phyloP scores from a whole-genome alignment of 2,113 vertebrate species.

The Centropristis striata region DNA sequence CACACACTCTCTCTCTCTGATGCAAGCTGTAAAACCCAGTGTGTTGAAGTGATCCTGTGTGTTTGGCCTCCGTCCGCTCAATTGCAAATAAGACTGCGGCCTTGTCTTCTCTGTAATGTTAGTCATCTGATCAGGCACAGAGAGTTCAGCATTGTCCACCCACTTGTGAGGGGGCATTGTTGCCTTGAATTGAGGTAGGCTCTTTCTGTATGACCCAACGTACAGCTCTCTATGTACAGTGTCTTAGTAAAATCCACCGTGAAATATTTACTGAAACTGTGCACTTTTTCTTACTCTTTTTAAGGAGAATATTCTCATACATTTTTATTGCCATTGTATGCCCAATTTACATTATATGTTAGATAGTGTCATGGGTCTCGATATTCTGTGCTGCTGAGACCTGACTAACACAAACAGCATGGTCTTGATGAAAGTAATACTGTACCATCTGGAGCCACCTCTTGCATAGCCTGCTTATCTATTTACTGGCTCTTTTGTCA shows the following conservation, averaged over 20 bases:
- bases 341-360: not conserved
- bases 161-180: conserved; percentile 84
- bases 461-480: conserved; percentile 50
- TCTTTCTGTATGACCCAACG: conserved; percentile 60
- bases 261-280: conserved; percentile 4
- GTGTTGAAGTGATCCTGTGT: conserved; percentile 76
- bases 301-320: not conserved
- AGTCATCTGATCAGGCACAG: conserved; percentile 84
- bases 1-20: conserved; percentile 47
- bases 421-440: conserved; percentile 11
- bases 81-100: conserved; percentile 80
- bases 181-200: conserved; percentile 72
- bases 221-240: conserved; percentile 63
- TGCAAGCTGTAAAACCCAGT: conserved; percentile 68
- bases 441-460: conserved; percentile 4
- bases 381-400: conserved; percentile 3
- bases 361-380: conserved; percentile 1
- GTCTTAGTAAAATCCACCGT: conserved; percentile 1
- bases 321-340: not conserved
- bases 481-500: conserved; percentile 44
- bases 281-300: not conserved
- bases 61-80: conserved; percentile 66
- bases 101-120: conserved; percentile 84
- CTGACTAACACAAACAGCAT: not conserved
- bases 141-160: conserved; percentile 82